Conservation (phyloP, 2,113 vertebrate species). For the Synchiropus splendidus region DNA sequence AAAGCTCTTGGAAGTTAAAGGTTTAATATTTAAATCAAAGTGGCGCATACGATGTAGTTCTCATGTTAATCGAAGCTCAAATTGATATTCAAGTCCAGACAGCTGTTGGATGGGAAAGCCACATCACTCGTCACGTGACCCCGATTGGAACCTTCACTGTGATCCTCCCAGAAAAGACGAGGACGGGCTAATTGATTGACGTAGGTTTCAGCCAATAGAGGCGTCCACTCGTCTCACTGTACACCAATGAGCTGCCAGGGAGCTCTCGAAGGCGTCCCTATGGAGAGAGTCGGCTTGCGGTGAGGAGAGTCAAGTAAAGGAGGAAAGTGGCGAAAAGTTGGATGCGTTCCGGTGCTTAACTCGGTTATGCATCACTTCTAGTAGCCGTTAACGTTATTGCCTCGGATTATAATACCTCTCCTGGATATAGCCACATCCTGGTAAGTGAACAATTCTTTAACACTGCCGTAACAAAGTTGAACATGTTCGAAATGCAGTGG, state of each 20-base stretch:
- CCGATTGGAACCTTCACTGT: slow-evolving; percentile 17
- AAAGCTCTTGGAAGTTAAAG: too few species aligned
- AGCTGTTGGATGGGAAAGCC: slow-evolving; percentile 38
- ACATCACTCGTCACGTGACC: slow-evolving; percentile 60
- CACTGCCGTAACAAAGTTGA: slow-evolving; percentile 29
- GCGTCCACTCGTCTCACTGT: accelerated
- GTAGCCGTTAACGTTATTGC: not conserved
- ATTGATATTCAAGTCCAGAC: slow-evolving; percentile 1
- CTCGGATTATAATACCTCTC: not conserved
- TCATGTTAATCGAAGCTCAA: too few species aligned
- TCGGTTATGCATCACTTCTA: slow-evolving; percentile 8
- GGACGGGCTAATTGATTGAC: slow-evolving; percentile 39
- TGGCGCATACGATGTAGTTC: too few species aligned
- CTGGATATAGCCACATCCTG: slow-evolving; percentile 18
- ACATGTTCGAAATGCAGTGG: not conserved
- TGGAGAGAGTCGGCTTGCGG: slow-evolving; percentile 42
- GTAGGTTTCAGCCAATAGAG: slow-evolving; percentile 35
- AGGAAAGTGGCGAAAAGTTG: slow-evolving; percentile 17
- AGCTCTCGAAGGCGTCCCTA: slow-evolving; percentile 16
- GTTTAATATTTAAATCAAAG: too few species aligned
- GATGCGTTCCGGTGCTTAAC: slow-evolving; percentile 14
- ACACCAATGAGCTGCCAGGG: slow-evolving; percentile 42
- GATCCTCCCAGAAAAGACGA: slow-evolving; percentile 21
- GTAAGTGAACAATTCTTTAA: slow-evolving; percentile 52
- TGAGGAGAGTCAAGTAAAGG: slow-evolving; percentile 31